Conservation (phyloP, 2,797 vertebrate species). For the Chlorospingus flavigularis region DNA sequence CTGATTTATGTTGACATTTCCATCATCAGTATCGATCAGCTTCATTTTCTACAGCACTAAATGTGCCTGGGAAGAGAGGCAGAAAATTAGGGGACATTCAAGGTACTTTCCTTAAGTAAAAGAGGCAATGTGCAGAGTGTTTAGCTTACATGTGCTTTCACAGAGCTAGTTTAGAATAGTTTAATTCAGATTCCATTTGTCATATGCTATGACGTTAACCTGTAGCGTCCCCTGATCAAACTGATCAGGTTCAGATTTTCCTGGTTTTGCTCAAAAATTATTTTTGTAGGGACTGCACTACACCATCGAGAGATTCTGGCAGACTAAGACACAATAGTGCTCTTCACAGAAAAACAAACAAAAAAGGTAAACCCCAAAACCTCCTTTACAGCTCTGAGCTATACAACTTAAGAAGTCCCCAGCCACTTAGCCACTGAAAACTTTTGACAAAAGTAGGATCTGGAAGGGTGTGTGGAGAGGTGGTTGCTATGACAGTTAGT, state of each 20-base stretch:
- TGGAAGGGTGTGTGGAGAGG: background rate
- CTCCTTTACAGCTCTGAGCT: background rate
- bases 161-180: background rate
- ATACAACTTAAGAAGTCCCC: background rate
- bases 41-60: background rate
- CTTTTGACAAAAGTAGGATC: background rate
- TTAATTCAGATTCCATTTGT: background rate
- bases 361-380: background rate
- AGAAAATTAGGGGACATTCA: background rate
- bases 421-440: background rate
- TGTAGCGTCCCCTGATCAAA: background rate
- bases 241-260: background rate
- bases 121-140: rapidly evolving
- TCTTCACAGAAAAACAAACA: background rate
- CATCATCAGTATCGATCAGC: background rate
- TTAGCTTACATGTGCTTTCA: background rate
- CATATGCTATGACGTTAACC: background rate
- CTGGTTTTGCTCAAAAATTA: background rate
- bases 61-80: background rate
- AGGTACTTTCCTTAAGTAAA: background rate
- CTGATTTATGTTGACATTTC: background rate
- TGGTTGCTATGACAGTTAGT: background rate
- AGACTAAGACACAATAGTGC: background rate
- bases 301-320: background rate
- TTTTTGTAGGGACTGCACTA: background rate